These are phyloP conservation scores for Plotosus lineatus DNA, from an alignment of 2,113 vertebrate species.

Conservation along the genomic window DNA sequence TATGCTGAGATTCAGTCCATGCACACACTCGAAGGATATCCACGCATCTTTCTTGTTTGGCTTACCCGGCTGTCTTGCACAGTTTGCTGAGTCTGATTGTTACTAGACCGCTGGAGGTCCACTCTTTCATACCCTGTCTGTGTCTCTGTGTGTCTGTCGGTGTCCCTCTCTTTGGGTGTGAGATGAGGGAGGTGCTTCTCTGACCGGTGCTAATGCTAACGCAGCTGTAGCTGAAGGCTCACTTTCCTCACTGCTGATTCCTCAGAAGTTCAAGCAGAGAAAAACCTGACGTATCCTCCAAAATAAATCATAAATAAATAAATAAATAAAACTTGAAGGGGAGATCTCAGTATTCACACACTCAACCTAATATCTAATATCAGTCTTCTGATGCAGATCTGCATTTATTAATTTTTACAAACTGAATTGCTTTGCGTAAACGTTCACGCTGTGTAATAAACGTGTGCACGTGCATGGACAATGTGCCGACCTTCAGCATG, in stretches of 20 bases:
- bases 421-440: background rate
- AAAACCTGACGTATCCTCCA: background rate
- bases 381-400: background rate
- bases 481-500: background rate
- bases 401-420: background rate
- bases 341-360: background rate
- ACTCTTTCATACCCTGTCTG: conserved; percentile 18
- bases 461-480: background rate
- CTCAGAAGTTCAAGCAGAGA: background rate
- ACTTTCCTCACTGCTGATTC: background rate
- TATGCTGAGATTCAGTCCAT: no score
- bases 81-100: conserved; percentile 6
- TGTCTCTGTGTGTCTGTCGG: conserved; percentile 8
- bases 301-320: no score
- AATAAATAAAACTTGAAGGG: no score
- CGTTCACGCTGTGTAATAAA: background rate
- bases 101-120: background rate
- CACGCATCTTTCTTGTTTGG: conserved; percentile 1
- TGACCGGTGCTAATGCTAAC: conserved; percentile 5
- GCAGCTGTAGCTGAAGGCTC: conserved; percentile 9
- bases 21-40: conserved; percentile 13
- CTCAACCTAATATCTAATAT: background rate
- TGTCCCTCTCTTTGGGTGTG: background rate
- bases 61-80: conserved; percentile 39
- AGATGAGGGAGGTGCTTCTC: conserved; percentile 24